These are phyloP conservation scores for Andricus curvator DNA, from an alignment of 2,888 invertebrate genomes.

Conservation along the genomic window DNA sequence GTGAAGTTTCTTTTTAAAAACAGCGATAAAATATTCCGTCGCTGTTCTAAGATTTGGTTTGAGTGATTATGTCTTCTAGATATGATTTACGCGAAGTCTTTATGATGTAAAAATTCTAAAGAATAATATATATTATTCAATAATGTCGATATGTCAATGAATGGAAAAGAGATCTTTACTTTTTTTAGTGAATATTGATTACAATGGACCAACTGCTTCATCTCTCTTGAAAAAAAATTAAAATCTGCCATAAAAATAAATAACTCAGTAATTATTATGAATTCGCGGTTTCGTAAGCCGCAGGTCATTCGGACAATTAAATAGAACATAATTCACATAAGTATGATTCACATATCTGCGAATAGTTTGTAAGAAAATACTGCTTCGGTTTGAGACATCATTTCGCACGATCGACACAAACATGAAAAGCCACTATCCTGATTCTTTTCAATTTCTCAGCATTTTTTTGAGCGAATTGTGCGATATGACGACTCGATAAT, in stretches of 20 bases:
- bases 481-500: constrained; percentile 34
- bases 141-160: neutral
- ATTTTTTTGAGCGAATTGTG: neutral
- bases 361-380: constrained; percentile 35
- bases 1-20: neutral
- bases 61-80: neutral
- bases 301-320: constrained; percentile 30
- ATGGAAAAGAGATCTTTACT: constrained; percentile 1
- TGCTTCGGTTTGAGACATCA: constrained; percentile 37
- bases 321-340: constrained; percentile 28
- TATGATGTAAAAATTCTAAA: neutral
- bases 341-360: constrained; percentile 12
- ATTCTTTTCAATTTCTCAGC: neutral
- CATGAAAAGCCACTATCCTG: neutral
- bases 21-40: neutral
- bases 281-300: constrained; percentile 28
- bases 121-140: neutral
- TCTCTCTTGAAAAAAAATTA: neutral
- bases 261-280: constrained; percentile 16
- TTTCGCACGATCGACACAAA: constrained; percentile 11
- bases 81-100: neutral
- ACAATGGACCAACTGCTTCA: neutral
- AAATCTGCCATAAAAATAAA: constrained; percentile 11
- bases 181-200: neutral
- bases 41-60: neutral